phyloP scores from a whole-genome alignment of 2,113 vertebrate genomes.

The Rhinoderma darwinii region DNA sequence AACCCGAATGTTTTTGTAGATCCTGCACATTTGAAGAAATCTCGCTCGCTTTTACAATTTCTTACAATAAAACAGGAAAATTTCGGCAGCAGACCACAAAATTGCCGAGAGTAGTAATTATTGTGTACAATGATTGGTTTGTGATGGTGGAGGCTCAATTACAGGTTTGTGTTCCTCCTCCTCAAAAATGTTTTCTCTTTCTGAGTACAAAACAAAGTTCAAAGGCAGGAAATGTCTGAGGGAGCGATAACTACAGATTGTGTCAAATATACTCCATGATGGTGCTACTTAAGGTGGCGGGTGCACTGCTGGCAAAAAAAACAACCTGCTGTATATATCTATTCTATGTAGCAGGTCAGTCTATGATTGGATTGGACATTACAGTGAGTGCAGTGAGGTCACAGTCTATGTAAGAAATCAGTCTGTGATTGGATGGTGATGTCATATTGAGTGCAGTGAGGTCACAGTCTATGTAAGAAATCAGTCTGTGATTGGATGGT shows the following conservation, averaged over 20 bases:
- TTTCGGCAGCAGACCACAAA: not conserved
- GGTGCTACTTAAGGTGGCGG: not conserved
- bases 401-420: too few species aligned
- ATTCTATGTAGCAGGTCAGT: too few species aligned
- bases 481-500: not conserved
- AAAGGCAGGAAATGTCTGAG: conserved; percentile 38
- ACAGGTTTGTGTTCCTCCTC: conserved; percentile 27
- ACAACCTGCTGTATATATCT: too few species aligned
- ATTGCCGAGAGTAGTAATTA: conserved; percentile 23
- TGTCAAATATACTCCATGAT: not conserved
- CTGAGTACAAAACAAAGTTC: conserved; percentile 22
- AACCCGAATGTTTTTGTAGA: not conserved
- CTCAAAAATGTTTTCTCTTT: conserved; percentile 31
- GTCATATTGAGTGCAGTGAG: not conserved
- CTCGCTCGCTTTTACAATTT: not conserved
- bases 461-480: not conserved
- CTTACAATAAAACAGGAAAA: not conserved
- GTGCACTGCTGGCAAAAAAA: not conserved
- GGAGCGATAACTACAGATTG: not conserved
- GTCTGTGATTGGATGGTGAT: too few species aligned
- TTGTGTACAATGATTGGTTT: conserved; percentile 12
- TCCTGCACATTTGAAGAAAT: not conserved
- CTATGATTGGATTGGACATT: not conserved
- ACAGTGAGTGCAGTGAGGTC: not conserved
- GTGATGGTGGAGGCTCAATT: conserved; percentile 22